Evolutionary conservation across 2,888 invertebrate genomes (phyloP), one percentile per base, ranked within the genome.

Genomic region (Drosophila mimetica): DNA sequence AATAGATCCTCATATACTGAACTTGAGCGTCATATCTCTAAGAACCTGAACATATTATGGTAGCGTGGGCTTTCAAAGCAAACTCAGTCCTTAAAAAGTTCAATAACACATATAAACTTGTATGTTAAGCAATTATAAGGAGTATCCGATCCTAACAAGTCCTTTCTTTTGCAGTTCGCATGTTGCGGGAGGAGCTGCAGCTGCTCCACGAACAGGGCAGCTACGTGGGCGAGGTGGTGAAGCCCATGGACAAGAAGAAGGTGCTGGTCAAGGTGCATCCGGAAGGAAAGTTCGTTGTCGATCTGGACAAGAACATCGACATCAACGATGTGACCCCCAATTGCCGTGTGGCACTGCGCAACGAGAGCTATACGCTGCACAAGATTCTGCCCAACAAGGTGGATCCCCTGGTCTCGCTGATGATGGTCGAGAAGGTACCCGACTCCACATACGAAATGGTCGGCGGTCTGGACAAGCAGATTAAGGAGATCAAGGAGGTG

Each of bases 391-490:
- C 99, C 0, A 99, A 99, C 92, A 99, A 99, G 93, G 98, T 99
- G 2, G 99, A 99, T 93, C 99, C 99, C 0, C 93, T 99, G 64
- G 99, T 99, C 0, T 99, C 99, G 0, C 94, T 99, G 70, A 99
- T 99, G 99, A 99, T 99, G 99, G 99, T 99, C 0, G 99, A 99
- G 91, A 99, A 99, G 92, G 99, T 99, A 2, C 99, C 99, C 0
- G 99, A 99, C 92, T 99, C 99, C 0, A 99, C 99, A 0, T 99
- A 99, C 90, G 99, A 99, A 93, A 99, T 99, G 99, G 99, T 99
- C 20, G 99, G 99, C 79, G 99, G 99, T 60, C 93, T 99, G 73
- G 99, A 99, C 91, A 99, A 99, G 90, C 99, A 99, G 93, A 99
- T 99, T 58, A 99, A 99, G 91, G 99, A 99, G 92, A 99, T 99